Evolutionary conservation across 2,797 vertebrate genomes (phyloP), one percentile per base, ranked within the genome.

Genomic region (Aselliscus stoliczkanus): DNA sequence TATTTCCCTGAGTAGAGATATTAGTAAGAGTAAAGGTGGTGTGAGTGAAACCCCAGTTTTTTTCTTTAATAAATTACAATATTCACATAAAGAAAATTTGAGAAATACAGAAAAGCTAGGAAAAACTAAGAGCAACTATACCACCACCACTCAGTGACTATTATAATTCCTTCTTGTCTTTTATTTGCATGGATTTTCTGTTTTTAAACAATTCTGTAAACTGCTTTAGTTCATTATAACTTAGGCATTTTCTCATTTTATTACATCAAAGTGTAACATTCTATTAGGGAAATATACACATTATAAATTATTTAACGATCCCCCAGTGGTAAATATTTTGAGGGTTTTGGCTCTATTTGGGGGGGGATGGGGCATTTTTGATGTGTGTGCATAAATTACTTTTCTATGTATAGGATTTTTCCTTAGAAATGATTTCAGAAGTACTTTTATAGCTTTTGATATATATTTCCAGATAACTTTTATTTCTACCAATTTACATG

Each of bases 401-500:
- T 93, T 90, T 93, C 37, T 56, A 62, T 27, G 34, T 31, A 8
- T 29, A 69, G 23, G 6, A 29, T 75, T 73, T 96, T 88, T 52
- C 85, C 85, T 92, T 94, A 91, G 79, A 86, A 60, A 47, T 82
- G 13, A 20, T 88, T 91, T 89, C 39, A 44, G 77, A 65, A 88
- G 34, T 62, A 56, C 75, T 83, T 67, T 44, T 64, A 17, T 39
- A 27, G 27, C 3, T 65, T 91, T 42, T 75, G 4, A 1, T 44
- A 54, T n/a, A n/a, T n/a, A n/a, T n/a, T n/a, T n/a, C n/a, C n/a
- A n/a, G n/a, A n/a, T n/a, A 39, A 60, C 54, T 92, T 81, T 62
- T 60, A 85, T 64, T 84, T 85, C 65, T 58, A 47, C 29, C 31
- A 21, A 23, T 52, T 67, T 87, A 67, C 60, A 44, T 73, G 42